phyloP scores from a whole-genome alignment of 2,888 invertebrate genomes.

The Hoplodrina blanda region DNA sequence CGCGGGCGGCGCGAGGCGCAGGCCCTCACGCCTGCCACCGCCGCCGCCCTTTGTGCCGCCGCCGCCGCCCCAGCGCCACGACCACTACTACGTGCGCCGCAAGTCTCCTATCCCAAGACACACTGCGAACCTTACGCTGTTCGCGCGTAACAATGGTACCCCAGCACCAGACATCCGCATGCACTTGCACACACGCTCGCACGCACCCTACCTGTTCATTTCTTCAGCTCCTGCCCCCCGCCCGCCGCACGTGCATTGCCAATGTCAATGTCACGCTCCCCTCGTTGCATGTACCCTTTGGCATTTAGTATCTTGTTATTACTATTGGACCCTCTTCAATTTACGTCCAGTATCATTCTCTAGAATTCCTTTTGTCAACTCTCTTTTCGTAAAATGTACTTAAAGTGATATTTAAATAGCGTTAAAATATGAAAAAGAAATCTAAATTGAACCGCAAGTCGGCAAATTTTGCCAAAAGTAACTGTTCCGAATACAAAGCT shows the following conservation, averaged over 20 bases:
- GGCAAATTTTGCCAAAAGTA: constrained; percentile 2
- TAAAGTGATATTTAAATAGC: constrained; percentile 10
- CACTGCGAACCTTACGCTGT: constrained; percentile 85
- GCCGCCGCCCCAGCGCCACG: constrained; percentile 87
- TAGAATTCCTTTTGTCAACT: constrained; percentile 5
- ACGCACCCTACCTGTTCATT: constrained; percentile 48
- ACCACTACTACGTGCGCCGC: constrained; percentile 89
- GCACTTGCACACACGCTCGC: constrained; percentile 68
- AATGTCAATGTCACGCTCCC: constrained; percentile 83
- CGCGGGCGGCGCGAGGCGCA: constrained; percentile 89
- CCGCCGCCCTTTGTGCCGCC: constrained; percentile 88
- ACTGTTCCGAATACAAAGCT: constrained; percentile 1
- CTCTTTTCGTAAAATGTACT: background rate
- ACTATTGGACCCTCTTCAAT: constrained; percentile 21
- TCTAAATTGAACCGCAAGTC: too few species aligned
- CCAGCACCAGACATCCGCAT: constrained; percentile 68
- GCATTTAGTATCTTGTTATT: constrained; percentile 42
- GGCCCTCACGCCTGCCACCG: constrained; percentile 87
- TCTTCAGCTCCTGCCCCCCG: constrained; percentile 51
- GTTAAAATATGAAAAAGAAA: background rate
- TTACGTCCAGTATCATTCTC: constrained; percentile 10
- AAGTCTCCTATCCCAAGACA: constrained; percentile 87
- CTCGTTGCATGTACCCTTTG: constrained; percentile 64
- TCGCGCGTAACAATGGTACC: constrained; percentile 87
- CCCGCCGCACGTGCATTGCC: constrained; percentile 67